Evolutionary conservation across 2,888 invertebrate genomes (phyloP), one percentile per base, ranked within the genome.

Genomic region (Eristalinus sepulchralis): DNA sequence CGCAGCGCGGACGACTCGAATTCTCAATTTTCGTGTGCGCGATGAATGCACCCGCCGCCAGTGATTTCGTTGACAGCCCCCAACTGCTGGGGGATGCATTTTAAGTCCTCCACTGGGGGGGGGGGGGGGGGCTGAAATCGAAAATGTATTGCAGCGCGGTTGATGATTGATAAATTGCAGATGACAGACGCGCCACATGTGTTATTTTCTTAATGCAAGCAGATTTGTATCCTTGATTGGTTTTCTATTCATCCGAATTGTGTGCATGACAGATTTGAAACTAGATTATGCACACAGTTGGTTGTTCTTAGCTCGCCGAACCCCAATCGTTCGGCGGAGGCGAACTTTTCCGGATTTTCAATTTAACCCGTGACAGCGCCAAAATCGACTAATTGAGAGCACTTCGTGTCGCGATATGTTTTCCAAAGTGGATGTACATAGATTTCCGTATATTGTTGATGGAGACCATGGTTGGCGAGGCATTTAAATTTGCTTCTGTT

Each of bases 11-110:
- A 31, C 53, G 47, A 24, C 63, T 68, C 60, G 70, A 78, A 64
- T 79, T 62, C 68, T 57, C 75, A 64, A 77, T 67, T 78, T 83
- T 77, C 73, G 68, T 62, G 68, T 62, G 20, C 47, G 67, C 83
- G 83, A 73, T 78, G 73, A 78, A 68, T 83, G 83, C 83, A 83
- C 33, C 55, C 59, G n/a, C 9, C 62, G 67, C 62, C 62, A 57
- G 68, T 75, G 64, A 63, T 70, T 34, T 66, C 39, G 70, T n/a
- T 66, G 73, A 68, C 63, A 75, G 33, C 34, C 68, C 10, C 11
- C 20, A 10, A 39, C 9, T n/a, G 10, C 13, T 24, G 13, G 17
- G 9, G 62, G 13, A 11, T 63, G 62, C 11, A 17, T 9, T 63
- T 63, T 20, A 13, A 9, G 60, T n/a, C n/a, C 34, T 31, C 17